Base-by-base conservation (phyloP, 2,113 vertebrate genomes). In the Chionodraco myersi region DNA sequence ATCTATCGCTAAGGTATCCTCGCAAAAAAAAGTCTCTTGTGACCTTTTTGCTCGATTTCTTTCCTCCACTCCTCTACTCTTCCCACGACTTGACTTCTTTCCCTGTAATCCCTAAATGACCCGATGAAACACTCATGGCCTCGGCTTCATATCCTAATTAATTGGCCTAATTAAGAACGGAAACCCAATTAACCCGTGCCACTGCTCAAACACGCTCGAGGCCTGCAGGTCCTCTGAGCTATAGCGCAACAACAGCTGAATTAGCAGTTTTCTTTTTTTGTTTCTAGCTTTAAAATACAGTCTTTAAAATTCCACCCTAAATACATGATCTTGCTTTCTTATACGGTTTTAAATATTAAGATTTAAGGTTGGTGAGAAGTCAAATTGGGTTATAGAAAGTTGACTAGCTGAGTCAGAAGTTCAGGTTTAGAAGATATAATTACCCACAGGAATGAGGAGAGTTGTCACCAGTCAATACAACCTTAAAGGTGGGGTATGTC, bases 101-200 rank as follows among this genome's bases (percentile, higher is more conserved):
- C 16, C 49, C 60, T 60, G 70, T 87, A 89, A 93, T 91, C 88
- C 86, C 75, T 87, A 60, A 77, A 90, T 92, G 92, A 89, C 85
- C 87, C 62, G 6, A 53, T 68, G 89, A 71, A 88, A 75, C 11
- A 34, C 84, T 88, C 66, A 74, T 82, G 65, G 83, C 87, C 83
- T 91, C 82, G 44, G 65, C 86, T 88, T 71, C 72, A 75, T 86
- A 86, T 90, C 85, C 83, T 90, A 93, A 92, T 93, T 91, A 94
- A 93, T 92, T 85, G 86, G 79, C 75, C 89, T 94, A 89, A 94
- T 95, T 93, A 92, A 72, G 79, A 80, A 72, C 2, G 72, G 89
- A 89, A 91, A 89, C 88, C 88, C 84, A 82, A 90, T 92, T 93
- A 92, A 73, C 77, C 72, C 10, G 6, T 72, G 80, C 76, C 69